Evolutionary conservation across 2,113 vertebrate genomes (phyloP), one percentile per base, ranked within the genome.

Genomic region (Takifugu flavidus): DNA sequence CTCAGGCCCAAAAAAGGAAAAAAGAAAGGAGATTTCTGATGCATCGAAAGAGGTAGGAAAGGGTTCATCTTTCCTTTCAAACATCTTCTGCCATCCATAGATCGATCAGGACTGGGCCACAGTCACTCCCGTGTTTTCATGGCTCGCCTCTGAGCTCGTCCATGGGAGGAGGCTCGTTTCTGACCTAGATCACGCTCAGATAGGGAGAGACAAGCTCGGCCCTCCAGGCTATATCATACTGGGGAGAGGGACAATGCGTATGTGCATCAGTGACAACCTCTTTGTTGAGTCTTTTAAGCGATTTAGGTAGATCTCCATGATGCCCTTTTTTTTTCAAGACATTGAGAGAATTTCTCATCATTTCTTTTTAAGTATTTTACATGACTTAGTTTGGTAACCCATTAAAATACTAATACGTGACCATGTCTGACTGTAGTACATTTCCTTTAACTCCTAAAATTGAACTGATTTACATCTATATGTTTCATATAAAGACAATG

Each of bases 41-140:
- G 29, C 59, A 73, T 91, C 26, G 75, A 94, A 93, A 79, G 93
- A 95, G 94, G 94, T 95, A 93, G 11, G 82, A 45, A 59, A 31
- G 50, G 7, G 8, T 39, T 39, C 11, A 10, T 3, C 29, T 31
- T 6, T 39, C 31, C 31, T 6, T 34, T 7, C 31, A 7, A 34
- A 2, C 5, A 7, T 4, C 8, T 34, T 34, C 31, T 5, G 31
- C 31, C 31, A 1, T 34, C 8, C 31, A 34, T 5, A 34, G 31
- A 34, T 34, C 31, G 20, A 29, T 29, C 29, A 62, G 49, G 46
- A 56, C 65, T 47, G 62, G 78, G 52, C 78, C 67, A 66, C 5
- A 31, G 52, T 79, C 61, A 72, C 74, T 79, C 60, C 70, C 67
- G 50, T 53, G 70, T 25, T 50, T 63, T 56, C 53, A 60, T 59